Conservation (phyloP, 2,797 vertebrate species). For the Liparis tanakae region DNA sequence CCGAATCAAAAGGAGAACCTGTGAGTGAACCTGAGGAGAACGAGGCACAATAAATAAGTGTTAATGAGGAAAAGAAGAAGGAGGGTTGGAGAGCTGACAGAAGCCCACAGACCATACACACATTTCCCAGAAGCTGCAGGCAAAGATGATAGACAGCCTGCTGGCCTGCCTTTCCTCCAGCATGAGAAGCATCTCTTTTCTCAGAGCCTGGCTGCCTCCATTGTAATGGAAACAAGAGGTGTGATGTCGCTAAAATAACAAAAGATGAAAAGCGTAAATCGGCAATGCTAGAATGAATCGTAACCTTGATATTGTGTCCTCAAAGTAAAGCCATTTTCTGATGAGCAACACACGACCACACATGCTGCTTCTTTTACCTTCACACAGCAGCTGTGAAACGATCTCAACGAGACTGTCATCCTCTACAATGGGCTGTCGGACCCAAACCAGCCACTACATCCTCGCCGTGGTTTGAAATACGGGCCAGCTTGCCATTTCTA, state of each 20-base stretch:
- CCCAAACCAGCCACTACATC: constrained; percentile 60
- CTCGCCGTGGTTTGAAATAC: constrained; percentile 65
- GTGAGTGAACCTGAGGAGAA: constrained; percentile 47
- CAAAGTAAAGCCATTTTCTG: constrained; percentile 36
- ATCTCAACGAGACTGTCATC: constrained; percentile 66
- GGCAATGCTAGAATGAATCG: constrained; percentile 28
- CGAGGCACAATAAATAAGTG: constrained; percentile 39
- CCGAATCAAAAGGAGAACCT: constrained; percentile 50
- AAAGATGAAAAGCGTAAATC: constrained; percentile 51
- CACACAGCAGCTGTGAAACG: constrained; percentile 47
- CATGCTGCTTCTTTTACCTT: constrained; percentile 38
- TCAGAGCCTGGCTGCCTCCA: constrained; percentile 33
- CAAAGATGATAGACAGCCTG: constrained; percentile 55
- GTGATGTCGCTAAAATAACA: constrained; percentile 42
- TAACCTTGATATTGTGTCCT: constrained; percentile 44
- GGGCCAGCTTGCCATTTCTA: constrained; percentile 65
- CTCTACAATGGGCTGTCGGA: constrained; percentile 62
- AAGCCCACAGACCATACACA: constrained; percentile 58
- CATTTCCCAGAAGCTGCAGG: constrained; percentile 54
- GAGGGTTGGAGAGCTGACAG: constrained; percentile 47
- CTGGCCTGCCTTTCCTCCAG: constrained; percentile 33
- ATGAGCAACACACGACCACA: constrained; percentile 19
- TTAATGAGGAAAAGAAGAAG: constrained; percentile 40
- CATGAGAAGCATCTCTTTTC: constrained; percentile 55
- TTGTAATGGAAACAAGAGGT: constrained; percentile 42